Base-by-base conservation (phyloP, 1,140 invertebrate species). In the Macrotrachela quadricornifera region DNA sequence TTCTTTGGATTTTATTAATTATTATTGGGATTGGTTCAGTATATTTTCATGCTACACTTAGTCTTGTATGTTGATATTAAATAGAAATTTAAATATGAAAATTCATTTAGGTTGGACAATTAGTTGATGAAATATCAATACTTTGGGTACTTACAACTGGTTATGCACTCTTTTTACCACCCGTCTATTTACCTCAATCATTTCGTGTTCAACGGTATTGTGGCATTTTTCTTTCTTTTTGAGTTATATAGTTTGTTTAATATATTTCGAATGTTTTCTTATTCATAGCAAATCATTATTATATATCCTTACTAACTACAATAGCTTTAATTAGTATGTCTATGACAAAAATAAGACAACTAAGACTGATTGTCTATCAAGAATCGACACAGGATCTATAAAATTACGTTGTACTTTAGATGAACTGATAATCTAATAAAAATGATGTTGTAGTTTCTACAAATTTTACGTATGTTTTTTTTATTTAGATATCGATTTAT, bases 41-140 rank as follows among this genome's bases (percentile, higher is more conserved):
- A 49, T 83, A 83, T 63, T 83, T 83, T 63, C 81, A 83, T 71
- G 80, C 81, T 21, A 83, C 81, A 4, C 68, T 84, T 6, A 82
- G 79, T 60, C 71, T 83, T 59, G 75, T 83, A 42, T 14, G 8
- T 30, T 18, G 15, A 49, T 30, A 16, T 13, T 21, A 40, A 3
- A 12, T 30, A 38, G 12, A n/a, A 17, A 12, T 14, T 40, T 1
- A 30, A 9, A 12, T 13, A 18, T 49, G 0, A n/a, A 17, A 14
- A 37, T 39, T 46, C 38, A 1, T 43, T 15, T 15, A 52, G 50
- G 51, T 44, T 58, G 81, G 79, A 41, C 81, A 84, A 68, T 64
- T 84, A 8, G 64, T 83, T 36, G 81, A 84, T 68, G 81, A 83
- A 64, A 64, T 83, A 41, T 77, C 80, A 43, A 84, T 84, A 59